Base-by-base conservation (phyloP, 2,888 invertebrate genomes). In the Asteroscopus sphinx region DNA sequence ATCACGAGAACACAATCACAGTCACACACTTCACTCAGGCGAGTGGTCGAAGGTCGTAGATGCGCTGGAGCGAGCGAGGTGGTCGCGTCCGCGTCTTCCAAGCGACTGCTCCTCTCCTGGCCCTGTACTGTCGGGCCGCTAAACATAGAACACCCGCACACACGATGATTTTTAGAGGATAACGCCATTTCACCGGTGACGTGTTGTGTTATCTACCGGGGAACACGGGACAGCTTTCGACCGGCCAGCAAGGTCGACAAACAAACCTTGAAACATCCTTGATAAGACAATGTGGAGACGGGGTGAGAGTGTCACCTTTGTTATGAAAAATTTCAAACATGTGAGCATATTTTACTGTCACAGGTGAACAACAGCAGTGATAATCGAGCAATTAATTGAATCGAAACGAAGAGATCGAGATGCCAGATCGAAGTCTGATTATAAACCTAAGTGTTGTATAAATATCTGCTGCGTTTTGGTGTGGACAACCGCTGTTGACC, bases 21-120 rank as follows among this genome's bases (percentile, higher is more conserved):
- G 87, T 86, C 92, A 92, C 91, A 90, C 92, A 92, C 93, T 90
- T 92, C 92, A 92, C 92, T 92, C 93, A 82, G 79, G 66, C 86
- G 89, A 91, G 92, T 92, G 92, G 92, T 92, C 91, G 91, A 87
- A 83, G 89, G 89, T 90, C 89, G 89, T 80, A 78, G 76, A 77
- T 67, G 81, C 87, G 91, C 90, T 91, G 91, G 90, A 90, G 88
- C 87, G 82, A 81, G 90, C 90, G 90, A 86, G 90, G 86, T 89
- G 90, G 82, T 88, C 92, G 89, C 94, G 89, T 82, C 83, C 93
- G 91, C 92, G 90, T 92, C 89, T 88, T 87, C 88, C 90, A 86
- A 89, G 91, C 93, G 93, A 94, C 94, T 94, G 92, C 74, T 78
- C 73, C 57, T 54, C 78, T 71, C 73, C 81, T 80, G 81, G 80